Base-by-base conservation (phyloP, 2,888 invertebrate genomes). In the Aphodius sticticus region DNA sequence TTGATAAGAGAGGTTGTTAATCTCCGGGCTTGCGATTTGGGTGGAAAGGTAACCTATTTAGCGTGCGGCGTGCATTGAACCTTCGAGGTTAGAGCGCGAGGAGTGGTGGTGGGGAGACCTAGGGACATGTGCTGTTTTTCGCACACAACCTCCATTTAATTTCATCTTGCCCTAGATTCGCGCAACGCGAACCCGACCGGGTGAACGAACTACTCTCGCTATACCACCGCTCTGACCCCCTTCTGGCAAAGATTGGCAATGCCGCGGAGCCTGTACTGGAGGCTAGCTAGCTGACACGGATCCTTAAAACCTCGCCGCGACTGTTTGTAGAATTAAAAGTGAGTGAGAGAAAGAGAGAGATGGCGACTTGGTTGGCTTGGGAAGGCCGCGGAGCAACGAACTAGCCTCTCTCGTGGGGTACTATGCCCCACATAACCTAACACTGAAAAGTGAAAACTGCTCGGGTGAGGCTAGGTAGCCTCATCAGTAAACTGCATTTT, bases 161-260 rank as follows among this genome's bases (percentile, higher is more conserved):
- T 92, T 91, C 91, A 92, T 92, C 91, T 91, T 92, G 92, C 91
- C 92, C 92, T 90, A 92, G 92, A 92, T 92, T 91, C 90, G 88
- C 91, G 90, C 89, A 85, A 77, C 85, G 85, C 81, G 87, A 53
- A 53, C 53, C 53, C 53, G 53, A 53, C 53, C 36, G 87, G 92
- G 91, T 92, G 91, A 92, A 91, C 90, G 92, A 90, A 91, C 92
- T 91, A 92, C 90, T 89, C 91, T 91, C 91, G 88, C 86, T 85
- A 88, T 87, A 88, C 90, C 89, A 87, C 86, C 84, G 82, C 82
- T 84, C 26, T 88, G 88, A 86, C 90, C 89, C 88, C 88, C 87
- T 88, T 84, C 84, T 87, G 88, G 87, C 87, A 79, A 80, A 76
- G 76, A 76, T 70, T 77, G 77, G 69, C 77, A 79, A 70, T 77